Conservation (phyloP, 2,113 vertebrate genomes). For the Rattus rattus region DNA sequence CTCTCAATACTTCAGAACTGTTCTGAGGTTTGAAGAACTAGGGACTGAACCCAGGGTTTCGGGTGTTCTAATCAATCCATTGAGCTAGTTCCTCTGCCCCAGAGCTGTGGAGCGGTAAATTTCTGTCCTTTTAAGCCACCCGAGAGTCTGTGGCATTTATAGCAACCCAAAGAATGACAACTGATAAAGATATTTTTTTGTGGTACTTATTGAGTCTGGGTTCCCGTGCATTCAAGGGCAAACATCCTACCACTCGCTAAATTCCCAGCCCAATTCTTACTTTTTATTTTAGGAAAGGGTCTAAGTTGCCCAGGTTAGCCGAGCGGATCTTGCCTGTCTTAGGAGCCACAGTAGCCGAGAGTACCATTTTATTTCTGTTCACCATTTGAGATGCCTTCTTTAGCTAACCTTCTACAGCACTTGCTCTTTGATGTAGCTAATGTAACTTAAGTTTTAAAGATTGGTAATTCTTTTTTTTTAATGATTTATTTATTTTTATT, state of each 20-base stretch:
- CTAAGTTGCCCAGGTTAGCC: neutral
- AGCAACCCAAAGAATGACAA: neutral
- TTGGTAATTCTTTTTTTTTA: neutral
- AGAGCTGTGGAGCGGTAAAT: neutral
- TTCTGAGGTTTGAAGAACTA: neutral
- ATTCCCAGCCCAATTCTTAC: neutral
- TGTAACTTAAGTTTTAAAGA: neutral
- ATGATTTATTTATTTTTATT: neutral
- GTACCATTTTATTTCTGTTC: neutral
- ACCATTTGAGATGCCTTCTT: neutral
- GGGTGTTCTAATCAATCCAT: neutral
- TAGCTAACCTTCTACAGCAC: neutral
- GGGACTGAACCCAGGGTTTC: neutral
- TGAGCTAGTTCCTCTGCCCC: neutral
- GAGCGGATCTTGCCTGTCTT: neutral
- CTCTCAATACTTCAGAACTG: neutral
- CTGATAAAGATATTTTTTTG: neutral
- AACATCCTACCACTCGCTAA: neutral
- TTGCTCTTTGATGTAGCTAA: neutral
- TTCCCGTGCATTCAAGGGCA: neutral
- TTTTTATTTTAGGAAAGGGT: neutral
- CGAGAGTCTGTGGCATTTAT: constrained; percentile 2
- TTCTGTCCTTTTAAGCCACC: neutral
- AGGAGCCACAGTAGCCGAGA: neutral
- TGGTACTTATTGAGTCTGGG: neutral